Evolutionary conservation across 2,113 vertebrate species (phyloP).

Genomic region (Antechinus flavipes): DNA sequence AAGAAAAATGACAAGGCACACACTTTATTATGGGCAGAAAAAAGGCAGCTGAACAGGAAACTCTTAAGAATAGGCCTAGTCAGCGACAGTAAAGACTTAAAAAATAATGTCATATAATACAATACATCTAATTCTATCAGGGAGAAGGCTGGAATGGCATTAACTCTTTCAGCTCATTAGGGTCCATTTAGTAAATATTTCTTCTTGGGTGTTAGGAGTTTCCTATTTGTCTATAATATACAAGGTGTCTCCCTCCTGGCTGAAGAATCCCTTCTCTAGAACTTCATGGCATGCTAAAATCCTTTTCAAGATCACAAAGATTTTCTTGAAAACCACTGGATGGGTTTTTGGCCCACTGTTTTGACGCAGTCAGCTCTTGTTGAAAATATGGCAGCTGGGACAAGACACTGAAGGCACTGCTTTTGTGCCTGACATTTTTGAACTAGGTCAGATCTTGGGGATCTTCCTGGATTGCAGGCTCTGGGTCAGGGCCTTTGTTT

Average conservation of each 20-base stretch:
- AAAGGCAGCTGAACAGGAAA: not conserved
- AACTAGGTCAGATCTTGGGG: not conserved
- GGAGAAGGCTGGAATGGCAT: not conserved
- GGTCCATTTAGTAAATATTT: not conserved
- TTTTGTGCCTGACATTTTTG: not conserved
- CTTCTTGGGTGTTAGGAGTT: not conserved
- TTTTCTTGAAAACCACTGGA: not conserved
- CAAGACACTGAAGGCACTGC: not conserved
- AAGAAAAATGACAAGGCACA: constrained; percentile 10
- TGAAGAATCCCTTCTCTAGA: not conserved
- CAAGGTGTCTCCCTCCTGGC: not conserved
- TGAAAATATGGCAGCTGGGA: not conserved
- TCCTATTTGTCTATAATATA: not conserved
- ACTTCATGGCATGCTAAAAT: not conserved
- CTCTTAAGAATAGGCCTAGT: not conserved
- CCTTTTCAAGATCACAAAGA: not conserved
- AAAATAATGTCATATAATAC: not conserved
- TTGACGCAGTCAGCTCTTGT: not conserved
- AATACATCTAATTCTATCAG: not conserved
- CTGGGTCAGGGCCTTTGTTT: not conserved
- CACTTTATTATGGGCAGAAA: not conserved
- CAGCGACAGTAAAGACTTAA: not conserved
- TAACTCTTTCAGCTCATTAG: not conserved
- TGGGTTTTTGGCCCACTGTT: not conserved
- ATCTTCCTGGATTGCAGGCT: not conserved